Percentiles rank a stretch among this genome's conserved stretches.
These are phyloP conservation scores for Cordylochernes scorpioides DNA, from an alignment of 2,888 invertebrate genomes.

Conservation along the genomic window DNA sequence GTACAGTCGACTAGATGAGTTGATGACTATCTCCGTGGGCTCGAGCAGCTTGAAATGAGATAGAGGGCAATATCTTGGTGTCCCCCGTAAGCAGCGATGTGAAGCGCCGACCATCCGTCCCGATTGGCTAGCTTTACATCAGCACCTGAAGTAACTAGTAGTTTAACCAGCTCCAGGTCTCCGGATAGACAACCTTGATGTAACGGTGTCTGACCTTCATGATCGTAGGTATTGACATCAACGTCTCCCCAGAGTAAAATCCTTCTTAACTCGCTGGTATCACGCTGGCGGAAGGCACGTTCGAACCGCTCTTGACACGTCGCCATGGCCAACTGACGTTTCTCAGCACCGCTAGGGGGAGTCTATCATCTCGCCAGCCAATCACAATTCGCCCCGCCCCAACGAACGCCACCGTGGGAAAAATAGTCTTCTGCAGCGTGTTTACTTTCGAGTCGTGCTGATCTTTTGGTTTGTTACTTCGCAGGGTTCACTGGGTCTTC, in stretches of 20 bases:
- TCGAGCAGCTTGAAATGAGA: slow-evolving; percentile 16
- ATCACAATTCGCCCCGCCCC: too few relatives aligned
- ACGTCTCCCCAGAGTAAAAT: slow-evolving; percentile 20
- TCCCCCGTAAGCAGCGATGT: slow-evolving; percentile 23
- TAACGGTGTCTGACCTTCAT: slow-evolving; percentile 23
- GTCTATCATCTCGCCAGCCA: too few relatives aligned
- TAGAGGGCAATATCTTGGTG: slow-evolving; percentile 21
- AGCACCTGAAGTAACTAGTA: slow-evolving; percentile 23
- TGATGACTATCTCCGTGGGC: too few relatives aligned
- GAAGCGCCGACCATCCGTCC: slow-evolving; percentile 22
- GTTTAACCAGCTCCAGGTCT: slow-evolving; percentile 23
- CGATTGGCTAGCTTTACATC: slow-evolving; percentile 22
- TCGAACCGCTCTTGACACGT: too few relatives aligned
- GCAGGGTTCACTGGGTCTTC: too few relatives aligned
- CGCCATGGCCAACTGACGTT: too few relatives aligned
- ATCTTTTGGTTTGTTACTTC: too few relatives aligned
- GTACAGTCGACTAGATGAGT: too few relatives aligned
- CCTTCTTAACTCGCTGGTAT: slow-evolving; percentile 18
- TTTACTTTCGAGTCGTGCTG: too few relatives aligned
- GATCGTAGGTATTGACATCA: slow-evolving; percentile 23
- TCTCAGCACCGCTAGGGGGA: too few relatives aligned
- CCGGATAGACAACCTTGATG: slow-evolving; percentile 22
- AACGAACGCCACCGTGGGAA: too few relatives aligned
- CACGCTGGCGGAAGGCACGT: slow-evolving; percentile 21
- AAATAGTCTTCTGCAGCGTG: too few relatives aligned